Percentiles rank a stretch among this genome's conserved stretches.
These are phyloP conservation scores for Muntiacus muntjak DNA, from an alignment of 2,113 vertebrate genomes.

Conservation along the genomic window DNA sequence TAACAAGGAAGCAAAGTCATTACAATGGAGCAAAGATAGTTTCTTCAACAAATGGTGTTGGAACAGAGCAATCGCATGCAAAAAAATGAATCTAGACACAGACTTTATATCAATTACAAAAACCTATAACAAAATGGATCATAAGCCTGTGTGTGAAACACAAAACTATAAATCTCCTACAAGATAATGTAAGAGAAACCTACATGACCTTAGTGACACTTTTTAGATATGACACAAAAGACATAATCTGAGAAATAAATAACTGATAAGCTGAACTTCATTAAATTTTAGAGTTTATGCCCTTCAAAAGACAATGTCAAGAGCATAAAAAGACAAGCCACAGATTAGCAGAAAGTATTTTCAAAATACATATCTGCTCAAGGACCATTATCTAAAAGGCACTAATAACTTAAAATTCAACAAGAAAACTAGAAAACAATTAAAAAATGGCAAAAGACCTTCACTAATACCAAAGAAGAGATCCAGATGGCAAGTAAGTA, in stretches of 20 bases:
- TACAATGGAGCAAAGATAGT: background rate
- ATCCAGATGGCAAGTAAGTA: background rate
- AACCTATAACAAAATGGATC: background rate
- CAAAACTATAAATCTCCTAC: background rate
- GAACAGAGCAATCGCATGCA: background rate
- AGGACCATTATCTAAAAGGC: background rate
- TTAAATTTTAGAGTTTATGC: background rate
- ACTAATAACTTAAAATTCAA: background rate
- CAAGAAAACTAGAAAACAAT: background rate
- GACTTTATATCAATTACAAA: background rate
- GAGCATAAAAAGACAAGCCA: background rate
- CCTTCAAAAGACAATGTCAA: background rate
- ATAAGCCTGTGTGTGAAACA: background rate
- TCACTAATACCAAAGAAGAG: background rate
- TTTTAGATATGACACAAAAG: background rate
- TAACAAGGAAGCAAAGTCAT: background rate
- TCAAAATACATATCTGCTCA: background rate
- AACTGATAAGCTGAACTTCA: background rate
- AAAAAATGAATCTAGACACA: background rate
- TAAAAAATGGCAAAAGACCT: background rate
- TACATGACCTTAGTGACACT: background rate
- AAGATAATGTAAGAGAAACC: background rate
- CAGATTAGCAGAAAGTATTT: background rate
- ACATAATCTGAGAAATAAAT: background rate
- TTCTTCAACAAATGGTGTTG: background rate